Base-by-base conservation (phyloP, 35 echinoderm and acorn worm genomes). In the Strongylocentrotus purpuratus region DNA sequence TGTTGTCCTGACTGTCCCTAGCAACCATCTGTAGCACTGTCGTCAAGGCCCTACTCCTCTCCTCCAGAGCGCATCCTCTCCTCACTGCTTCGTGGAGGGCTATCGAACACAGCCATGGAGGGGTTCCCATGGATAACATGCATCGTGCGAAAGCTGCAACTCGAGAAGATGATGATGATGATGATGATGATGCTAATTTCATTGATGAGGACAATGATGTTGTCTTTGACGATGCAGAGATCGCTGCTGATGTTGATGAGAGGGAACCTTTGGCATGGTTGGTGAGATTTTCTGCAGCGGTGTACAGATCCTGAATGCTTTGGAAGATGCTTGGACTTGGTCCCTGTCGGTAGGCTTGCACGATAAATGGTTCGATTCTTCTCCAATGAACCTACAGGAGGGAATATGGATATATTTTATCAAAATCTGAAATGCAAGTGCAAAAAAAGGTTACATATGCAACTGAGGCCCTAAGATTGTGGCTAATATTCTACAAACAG, bases 21-120 rank as follows among this genome's bases (percentile, higher is more conserved):
- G 11, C 15, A 15, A 89, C 9, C 87, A 41, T 33, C 32, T 89
- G 33, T 5, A 89, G 32, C 12, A 89, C 87, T 25, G 87, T 14
- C 31, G 18, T 46, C 46, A 93, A 46, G 46, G 14, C 20, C 5
- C 0, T n/a, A 17, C 91, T 92, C 48, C 45, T 93, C 17, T 93
- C 91, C 2, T 93, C 46, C 2, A 31, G 0, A 12, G 4, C 17
- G 48, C 91, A 93, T 13, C n/a, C 13, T 58, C 48, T 47, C 31
- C 32, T 58, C 1, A 58, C 48, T 47, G 91, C 91, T 11, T 47
- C 48, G 28, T 93, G 10, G 4, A 93, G 10, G 5, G 48, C 91
- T 31, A 58, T 7, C n/a, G 91, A 6, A 93, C 17, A 58, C 48
- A 93, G 15, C 91, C 91, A 93, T 93, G 91, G 91, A 93, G 15